Base-by-base conservation (phyloP, 2,113 vertebrate genomes). In the Syngnathus typhle region DNA sequence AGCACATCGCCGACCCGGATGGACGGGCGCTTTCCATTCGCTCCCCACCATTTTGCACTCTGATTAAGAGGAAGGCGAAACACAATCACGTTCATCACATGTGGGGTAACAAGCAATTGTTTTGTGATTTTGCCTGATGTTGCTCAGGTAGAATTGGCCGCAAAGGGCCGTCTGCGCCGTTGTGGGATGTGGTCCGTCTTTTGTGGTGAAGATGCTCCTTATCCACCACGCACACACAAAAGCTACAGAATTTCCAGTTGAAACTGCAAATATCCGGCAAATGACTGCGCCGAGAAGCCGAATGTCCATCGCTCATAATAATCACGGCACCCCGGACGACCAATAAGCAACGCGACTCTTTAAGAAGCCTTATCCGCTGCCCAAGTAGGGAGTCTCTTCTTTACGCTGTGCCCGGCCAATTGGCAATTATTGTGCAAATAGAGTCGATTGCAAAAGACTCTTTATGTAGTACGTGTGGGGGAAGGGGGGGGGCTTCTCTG, bases 361-460 rank as follows among this genome's bases (percentile, higher is more conserved):
- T 27, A 64, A 82, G 84, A 80, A 76, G 61, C 61, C 64, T 65
- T 78, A 81, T 78, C 84, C 80, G 69, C 67, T 43, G 71, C 47
- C 73, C 74, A 85, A 67, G 73, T 76, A 82, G 66, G 77, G 75
- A 16, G 64, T 12, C 69, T 74, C 47, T 85, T 88, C 84, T 88
- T 87, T 82, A 87, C 85, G 75, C 73, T 64, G 73, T 69, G 43
- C 60, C 21, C 39, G 81, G 81, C 76, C 78, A 78, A 74, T 71
- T 67, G 80, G 73, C 84, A 79, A 87, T 91, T 90, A 89, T 87
- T 87, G 92, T 93, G 90, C 85, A 88, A 92, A 93, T 92, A 44
- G 64, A 91, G 90, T 88, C 88, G 82, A 81, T 85, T 83, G 79
- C 73, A 73, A 73, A 75, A 73, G 83, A 62, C 60, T 62, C 38